phyloP scores from a whole-genome alignment of 2,797 vertebrate species.

The Pangasius krempfi region DNA sequence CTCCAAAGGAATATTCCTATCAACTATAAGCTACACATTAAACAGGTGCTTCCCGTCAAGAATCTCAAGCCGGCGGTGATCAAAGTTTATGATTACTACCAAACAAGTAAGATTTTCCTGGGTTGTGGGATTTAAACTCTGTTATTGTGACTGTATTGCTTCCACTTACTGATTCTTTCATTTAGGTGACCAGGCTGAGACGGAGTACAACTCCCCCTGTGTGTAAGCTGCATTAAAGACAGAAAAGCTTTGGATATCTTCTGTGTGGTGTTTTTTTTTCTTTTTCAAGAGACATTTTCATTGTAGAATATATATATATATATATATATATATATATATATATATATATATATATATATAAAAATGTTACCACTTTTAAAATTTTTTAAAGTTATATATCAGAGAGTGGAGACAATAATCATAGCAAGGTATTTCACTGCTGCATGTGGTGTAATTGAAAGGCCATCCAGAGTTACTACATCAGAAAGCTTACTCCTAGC shows the following conservation, averaged over 20 bases:
- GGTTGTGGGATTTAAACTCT: background rate
- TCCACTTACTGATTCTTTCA: background rate
- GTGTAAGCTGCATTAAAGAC: slow-evolving; percentile 12
- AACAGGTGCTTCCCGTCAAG: slow-evolving; percentile 63
- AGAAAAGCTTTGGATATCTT: background rate
- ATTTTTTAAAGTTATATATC: no score
- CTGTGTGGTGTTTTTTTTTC: background rate
- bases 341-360: no score
- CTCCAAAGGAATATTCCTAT: slow-evolving; percentile 35
- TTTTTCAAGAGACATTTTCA: no score
- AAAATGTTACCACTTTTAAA: no score
- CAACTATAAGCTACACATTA: slow-evolving; percentile 51
- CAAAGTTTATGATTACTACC: slow-evolving; percentile 76
- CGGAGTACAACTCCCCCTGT: slow-evolving; percentile 57
- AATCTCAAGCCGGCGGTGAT: slow-evolving; percentile 73
- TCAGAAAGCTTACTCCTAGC: no score
- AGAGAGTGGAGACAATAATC: no score
- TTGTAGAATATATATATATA: no score
- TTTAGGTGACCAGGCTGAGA: slow-evolving; percentile 51
- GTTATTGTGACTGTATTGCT: background rate
- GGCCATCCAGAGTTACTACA: no score
- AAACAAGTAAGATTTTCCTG: slow-evolving; percentile 48
- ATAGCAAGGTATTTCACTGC: no score
- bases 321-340: no score
- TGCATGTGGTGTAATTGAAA: no score